Conservation (phyloP, 2,113 vertebrate species). For the Odontophorus gujanensis region DNA sequence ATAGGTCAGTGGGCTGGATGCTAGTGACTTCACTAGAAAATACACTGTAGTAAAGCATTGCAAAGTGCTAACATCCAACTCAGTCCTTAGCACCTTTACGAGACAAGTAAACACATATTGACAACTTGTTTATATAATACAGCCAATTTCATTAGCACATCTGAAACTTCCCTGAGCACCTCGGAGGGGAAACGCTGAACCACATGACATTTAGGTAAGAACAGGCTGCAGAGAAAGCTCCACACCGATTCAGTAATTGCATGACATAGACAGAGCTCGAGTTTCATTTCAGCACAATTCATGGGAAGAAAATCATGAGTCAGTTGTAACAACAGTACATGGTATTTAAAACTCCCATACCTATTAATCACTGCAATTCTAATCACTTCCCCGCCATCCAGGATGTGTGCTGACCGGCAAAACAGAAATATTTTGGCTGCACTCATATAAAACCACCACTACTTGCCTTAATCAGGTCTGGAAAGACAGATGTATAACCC, state of each 20-base stretch:
- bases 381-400: not conserved
- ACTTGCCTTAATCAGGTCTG: not conserved
- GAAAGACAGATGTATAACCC: not conserved
- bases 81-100: not conserved
- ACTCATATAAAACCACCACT: not conserved
- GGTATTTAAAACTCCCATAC: not conserved
- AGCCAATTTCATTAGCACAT: not conserved
- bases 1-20: not conserved
- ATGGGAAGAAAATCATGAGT: not conserved
- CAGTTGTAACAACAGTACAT: not conserved
- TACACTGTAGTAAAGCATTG: not conserved
- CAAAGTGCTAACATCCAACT: not conserved
- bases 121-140: not conserved
- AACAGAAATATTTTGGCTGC: not conserved
- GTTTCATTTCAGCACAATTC: slow-evolving; percentile 17
- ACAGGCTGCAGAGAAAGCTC: not conserved
- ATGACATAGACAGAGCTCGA: not conserved
- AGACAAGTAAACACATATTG: not conserved
- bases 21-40: not conserved
- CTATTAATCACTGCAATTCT: not conserved
- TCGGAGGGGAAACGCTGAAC: not conserved
- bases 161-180: not conserved
- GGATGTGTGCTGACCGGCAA: not conserved
- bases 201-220: not conserved
- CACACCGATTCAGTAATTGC: not conserved